Evolutionary conservation across 1,140 invertebrate genomes (phyloP).

Genomic region (Ganaspis sp.): DNA sequence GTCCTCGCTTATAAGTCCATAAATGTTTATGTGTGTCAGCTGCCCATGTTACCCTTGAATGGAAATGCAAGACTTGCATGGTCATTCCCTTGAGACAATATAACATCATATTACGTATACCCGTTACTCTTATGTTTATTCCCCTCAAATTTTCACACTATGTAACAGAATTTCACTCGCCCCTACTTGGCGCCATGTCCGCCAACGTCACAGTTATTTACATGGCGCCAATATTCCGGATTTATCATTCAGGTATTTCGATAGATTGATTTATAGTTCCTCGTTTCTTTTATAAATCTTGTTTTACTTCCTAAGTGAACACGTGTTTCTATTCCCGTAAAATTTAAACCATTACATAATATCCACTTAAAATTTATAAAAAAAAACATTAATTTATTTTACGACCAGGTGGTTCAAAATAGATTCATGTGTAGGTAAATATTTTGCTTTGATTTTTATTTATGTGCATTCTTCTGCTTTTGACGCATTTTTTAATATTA

Average conservation of each 20-base stretch:
- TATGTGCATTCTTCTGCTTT: too few relatives aligned
- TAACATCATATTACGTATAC: constrained; percentile 8
- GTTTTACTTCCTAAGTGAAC: background rate
- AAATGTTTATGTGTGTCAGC: constrained; percentile 29
- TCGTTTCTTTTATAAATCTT: background rate
- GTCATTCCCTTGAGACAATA: constrained; percentile 24
- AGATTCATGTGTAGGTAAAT: too few relatives aligned
- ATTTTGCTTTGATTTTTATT: too few relatives aligned
- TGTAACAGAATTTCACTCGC: constrained; percentile 3
- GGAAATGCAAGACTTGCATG: background rate
- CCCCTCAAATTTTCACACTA: constrained; percentile 7
- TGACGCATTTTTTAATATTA: too few relatives aligned
- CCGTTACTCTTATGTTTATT: constrained; percentile 3
- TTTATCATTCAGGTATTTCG: constrained; percentile 29
- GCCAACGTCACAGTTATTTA: constrained; percentile 15
- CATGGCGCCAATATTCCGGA: constrained; percentile 5
- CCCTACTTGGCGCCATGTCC: background rate
- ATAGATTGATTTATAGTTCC: background rate
- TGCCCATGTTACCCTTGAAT: constrained; percentile 24
- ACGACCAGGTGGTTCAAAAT: too few relatives aligned
- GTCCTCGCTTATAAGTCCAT: constrained; percentile 22
- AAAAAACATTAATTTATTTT: background rate
- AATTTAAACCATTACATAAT: background rate
- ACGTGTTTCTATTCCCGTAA: background rate
- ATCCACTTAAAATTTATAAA: background rate